Percentiles rank a stretch among this genome's conserved stretches.
Evolutionary conservation across 1,140 invertebrate species (phyloP).

Genomic region (Meteorus sp.): DNA sequence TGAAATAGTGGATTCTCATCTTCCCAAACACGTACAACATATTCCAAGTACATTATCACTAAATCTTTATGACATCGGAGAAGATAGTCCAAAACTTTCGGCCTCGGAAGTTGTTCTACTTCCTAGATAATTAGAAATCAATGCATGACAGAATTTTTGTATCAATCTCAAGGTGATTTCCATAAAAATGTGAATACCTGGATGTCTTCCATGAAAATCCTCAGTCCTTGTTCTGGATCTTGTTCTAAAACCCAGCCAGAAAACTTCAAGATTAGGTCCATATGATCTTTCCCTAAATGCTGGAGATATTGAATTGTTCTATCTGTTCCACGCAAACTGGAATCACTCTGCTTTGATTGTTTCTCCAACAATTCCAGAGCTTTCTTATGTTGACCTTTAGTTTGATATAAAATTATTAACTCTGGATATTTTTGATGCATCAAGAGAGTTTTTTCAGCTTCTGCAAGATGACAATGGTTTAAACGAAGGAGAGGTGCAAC

Average conservation of each 20-base stretch:
- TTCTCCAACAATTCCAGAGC: conserved; percentile 86
- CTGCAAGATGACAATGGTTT: conserved; percentile 94
- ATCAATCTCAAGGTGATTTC: too few species aligned
- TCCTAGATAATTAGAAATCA: conserved; percentile 58
- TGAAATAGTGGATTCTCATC: conserved; percentile 87
- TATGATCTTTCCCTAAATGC: conserved; percentile 81
- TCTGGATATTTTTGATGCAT: conserved; percentile 89
- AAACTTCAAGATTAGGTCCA: conserved; percentile 93
- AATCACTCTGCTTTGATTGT: conserved; percentile 76
- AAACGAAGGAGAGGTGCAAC: conserved; percentile 87
- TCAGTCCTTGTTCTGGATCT: conserved; percentile 86
- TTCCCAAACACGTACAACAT: conserved; percentile 87
- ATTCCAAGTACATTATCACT: conserved; percentile 92
- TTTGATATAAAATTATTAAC: conserved; percentile 94
- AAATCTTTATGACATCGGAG: conserved; percentile 77
- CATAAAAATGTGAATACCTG: conserved; percentile 42
- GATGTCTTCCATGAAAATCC: conserved; percentile 93
- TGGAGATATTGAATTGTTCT: conserved; percentile 91
- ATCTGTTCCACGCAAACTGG: conserved; percentile 77
- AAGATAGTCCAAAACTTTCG: conserved; percentile 87
- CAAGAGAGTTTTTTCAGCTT: conserved; percentile 87
- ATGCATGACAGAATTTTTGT: not conserved
- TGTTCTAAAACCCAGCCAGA: conserved; percentile 88
- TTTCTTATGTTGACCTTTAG: conserved; percentile 88
- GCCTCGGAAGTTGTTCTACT: conserved; percentile 85